phyloP scores from a whole-genome alignment of 2,888 invertebrate genomes.

The Synergus laeviventris region DNA sequence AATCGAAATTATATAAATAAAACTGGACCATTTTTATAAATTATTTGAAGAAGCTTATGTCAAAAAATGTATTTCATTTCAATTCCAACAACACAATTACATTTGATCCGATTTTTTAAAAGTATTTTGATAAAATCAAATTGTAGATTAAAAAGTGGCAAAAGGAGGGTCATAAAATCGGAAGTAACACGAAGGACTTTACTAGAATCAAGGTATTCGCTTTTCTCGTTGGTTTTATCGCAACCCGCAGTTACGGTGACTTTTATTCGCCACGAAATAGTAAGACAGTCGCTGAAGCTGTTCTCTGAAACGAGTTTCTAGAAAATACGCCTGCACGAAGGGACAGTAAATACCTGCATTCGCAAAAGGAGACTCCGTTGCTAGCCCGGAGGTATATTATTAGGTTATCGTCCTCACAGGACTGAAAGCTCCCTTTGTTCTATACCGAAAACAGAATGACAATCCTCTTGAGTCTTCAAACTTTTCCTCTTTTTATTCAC shows the following conservation, averaged over 20 bases:
- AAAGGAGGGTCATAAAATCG: conserved; percentile 12
- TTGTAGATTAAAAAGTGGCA: conserved; percentile 9
- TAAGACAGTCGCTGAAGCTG: conserved; percentile 29
- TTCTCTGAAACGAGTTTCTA: conserved; percentile 26
- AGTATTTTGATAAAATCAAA: not conserved
- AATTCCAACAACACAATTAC: too few species aligned
- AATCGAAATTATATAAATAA: too few species aligned
- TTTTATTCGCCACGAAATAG: conserved; percentile 32
- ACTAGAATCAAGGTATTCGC: conserved; percentile 27
- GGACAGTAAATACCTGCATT: conserved; percentile 38
- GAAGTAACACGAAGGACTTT: conserved; percentile 14
- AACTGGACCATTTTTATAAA: too few species aligned
- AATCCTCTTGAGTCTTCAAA: conserved; percentile 45
- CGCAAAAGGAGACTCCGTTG: conserved; percentile 18
- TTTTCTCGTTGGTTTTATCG: conserved; percentile 34
- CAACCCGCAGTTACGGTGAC: conserved; percentile 20
- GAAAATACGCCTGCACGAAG: conserved; percentile 38
- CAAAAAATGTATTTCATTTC: too few species aligned
- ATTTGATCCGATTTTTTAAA: too few species aligned
- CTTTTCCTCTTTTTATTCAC: not conserved
- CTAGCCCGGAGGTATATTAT: conserved; percentile 48
- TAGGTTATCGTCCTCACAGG: conserved; percentile 48
- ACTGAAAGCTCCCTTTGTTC: conserved; percentile 52
- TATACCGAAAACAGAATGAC: conserved; percentile 44
- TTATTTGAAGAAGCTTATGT: too few species aligned